Percentiles rank a stretch among this genome's conserved stretches.
phyloP scores from a whole-genome alignment of 2,888 invertebrate species.

The Syritta pipiens region DNA sequence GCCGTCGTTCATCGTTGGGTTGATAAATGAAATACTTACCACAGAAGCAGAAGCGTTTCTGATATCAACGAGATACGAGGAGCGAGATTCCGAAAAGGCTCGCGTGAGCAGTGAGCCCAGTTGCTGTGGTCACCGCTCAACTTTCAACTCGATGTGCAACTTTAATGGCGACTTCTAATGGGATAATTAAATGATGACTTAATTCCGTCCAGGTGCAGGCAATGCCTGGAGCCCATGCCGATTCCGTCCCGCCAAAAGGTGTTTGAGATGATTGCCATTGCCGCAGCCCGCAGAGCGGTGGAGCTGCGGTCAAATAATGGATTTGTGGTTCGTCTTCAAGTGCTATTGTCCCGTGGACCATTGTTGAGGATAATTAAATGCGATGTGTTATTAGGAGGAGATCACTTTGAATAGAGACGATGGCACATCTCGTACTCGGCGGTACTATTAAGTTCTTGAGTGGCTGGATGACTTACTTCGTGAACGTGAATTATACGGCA shows the following conservation, averaged over 20 bases:
- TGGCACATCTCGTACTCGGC: not conserved
- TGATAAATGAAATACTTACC: conserved; percentile 63
- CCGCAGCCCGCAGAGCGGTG: conserved; percentile 6
- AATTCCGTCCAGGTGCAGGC: conserved; percentile 52
- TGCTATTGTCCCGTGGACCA: conserved; percentile 16
- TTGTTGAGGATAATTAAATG: conserved; percentile 57
- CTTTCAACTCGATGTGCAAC: conserved; percentile 47
- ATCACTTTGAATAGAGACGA: conserved; percentile 5
- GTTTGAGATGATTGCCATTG: too few relatives aligned
- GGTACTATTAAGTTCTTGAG: conserved; percentile 27
- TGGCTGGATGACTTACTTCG: conserved; percentile 29
- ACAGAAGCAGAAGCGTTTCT: conserved; percentile 65
- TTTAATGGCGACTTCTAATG: conserved; percentile 50
- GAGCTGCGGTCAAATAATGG: conserved; percentile 47
- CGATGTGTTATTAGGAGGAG: conserved; percentile 35
- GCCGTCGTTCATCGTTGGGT: conserved; percentile 4
- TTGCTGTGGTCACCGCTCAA: conserved; percentile 55
- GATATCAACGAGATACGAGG: conserved; percentile 55
- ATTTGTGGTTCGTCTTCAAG: conserved; percentile 34
- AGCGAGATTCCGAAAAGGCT: conserved; percentile 9
- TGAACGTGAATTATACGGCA: conserved; percentile 10
- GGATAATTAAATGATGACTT: conserved; percentile 68
- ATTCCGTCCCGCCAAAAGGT: too few relatives aligned
- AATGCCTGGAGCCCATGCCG: not conserved
- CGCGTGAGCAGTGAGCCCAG: too few relatives aligned